phyloP scores from a whole-genome alignment of 2,113 vertebrate genomes.

The Tonatia bakeri region DNA sequence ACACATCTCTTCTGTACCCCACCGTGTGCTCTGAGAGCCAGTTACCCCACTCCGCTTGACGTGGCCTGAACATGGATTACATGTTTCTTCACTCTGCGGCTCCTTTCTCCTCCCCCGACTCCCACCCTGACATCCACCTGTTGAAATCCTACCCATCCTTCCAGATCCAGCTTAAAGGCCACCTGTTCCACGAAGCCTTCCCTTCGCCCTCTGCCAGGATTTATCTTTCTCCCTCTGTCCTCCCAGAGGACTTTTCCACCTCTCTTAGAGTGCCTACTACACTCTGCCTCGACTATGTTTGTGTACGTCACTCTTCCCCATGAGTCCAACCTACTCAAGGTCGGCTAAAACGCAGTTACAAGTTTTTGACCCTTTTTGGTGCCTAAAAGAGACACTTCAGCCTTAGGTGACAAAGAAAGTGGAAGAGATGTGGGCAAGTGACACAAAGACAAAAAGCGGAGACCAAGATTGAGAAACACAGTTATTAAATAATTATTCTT shows the following conservation, averaged over 20 bases:
- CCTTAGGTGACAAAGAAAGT: background rate
- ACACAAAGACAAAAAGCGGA: background rate
- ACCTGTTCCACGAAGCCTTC: conserved; percentile 35
- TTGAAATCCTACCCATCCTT: conserved; percentile 52
- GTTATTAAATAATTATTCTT: background rate
- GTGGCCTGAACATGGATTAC: background rate
- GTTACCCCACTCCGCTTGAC: accelerated
- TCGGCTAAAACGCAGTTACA: background rate
- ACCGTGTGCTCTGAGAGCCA: background rate
- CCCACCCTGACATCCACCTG: background rate
- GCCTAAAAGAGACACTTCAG: background rate
- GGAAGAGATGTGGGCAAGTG: background rate
- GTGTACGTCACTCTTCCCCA: no score
- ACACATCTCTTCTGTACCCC: background rate
- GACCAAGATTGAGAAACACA: background rate
- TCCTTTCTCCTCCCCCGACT: background rate
- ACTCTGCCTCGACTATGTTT: background rate
- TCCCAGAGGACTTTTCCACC: conserved; percentile 6
- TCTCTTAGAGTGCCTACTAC: background rate
- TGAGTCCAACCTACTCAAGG: background rate
- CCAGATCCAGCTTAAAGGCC: conserved; percentile 27
- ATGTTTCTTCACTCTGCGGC: background rate
- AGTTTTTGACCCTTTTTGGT: background rate
- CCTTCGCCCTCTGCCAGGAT: background rate
- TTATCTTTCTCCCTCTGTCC: conserved; percentile 43